A percentile compares a stretch with the other conserved stretches of the same genome.
Conservation (phyloP, 1,140 invertebrate genomes). For the Triops longicaudatus region DNA sequence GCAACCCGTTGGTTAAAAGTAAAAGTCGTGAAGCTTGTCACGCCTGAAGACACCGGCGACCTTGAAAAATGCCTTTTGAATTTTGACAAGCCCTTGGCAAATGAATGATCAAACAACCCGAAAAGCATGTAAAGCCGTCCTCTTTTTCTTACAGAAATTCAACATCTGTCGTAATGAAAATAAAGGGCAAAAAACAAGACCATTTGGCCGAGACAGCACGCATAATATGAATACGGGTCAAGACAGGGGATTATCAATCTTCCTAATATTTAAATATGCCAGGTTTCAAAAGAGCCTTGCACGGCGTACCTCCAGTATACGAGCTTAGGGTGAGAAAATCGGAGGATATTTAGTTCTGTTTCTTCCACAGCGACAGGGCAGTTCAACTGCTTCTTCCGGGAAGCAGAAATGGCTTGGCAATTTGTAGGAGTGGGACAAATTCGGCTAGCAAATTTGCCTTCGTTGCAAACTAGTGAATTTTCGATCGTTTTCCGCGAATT, state of each 20-base stretch:
- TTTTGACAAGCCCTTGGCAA: not conserved
- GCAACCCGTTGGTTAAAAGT: not conserved
- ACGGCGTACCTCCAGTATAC: not conserved
- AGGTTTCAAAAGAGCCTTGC: not conserved
- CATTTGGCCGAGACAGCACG: no score
- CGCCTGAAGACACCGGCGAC: not conserved
- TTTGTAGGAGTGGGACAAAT: not conserved
- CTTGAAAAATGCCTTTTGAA: not conserved
- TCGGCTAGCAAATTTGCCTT: not conserved
- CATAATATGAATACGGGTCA: not conserved
- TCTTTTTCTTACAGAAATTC: not conserved
- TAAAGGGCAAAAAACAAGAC: no score
- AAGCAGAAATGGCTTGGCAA: not conserved
- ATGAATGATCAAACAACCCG: not conserved
- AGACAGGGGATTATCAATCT: not conserved
- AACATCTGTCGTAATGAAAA: not conserved
- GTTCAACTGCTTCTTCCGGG: not conserved
- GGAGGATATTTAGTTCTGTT: not conserved
- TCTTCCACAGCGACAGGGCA: not conserved
- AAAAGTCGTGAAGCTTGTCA: conserved; percentile 6
- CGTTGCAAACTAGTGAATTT: not conserved
- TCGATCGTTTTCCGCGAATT: not conserved
- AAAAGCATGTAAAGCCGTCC: not conserved
- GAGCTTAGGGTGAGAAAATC: not conserved
- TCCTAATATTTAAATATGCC: not conserved